Evolutionary conservation across 1,140 invertebrate genomes (phyloP), one percentile per base, ranked within the genome.

Genomic region (Tetramorium alpestre): DNA sequence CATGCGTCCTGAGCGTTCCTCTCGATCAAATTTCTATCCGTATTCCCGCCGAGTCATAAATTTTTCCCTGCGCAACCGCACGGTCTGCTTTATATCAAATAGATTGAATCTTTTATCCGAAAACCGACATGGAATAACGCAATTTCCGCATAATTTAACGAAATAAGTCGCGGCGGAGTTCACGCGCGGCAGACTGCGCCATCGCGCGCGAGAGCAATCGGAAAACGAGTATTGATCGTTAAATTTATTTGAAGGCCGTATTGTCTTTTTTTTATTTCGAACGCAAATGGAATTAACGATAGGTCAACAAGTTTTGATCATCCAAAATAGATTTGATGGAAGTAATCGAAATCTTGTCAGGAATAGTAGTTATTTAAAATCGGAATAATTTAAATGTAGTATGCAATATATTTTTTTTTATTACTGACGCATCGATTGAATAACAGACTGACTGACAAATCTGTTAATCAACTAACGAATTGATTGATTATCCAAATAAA

Each of bases 11-110:
- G 22, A 81, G 10, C 64, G 65, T 56, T 81, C 22, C 65, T 44
- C 65, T 81, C 78, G 64, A 81, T 81, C 78, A 70, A 81, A 70
- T 81, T 70, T 81, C 78, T 81, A 81, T 81, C 22, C 22, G 65
- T 38, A 41, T 56, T 81, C 49, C 28, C 22, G 22, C 8, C 25
- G 18, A 28, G 16, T 77, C 64, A 81, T 81, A 81, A 81, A 81
- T 58, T 70, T 28, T 56, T 16, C 18, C 38, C 47, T 47, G n/a
- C 16, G 16, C 4, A 80, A 56, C 8, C 65, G 49, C 16, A 6
- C 16, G 16, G 16, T 56, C 65, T 81, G 49, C 33, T 80, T 70
- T 70, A 81, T 25, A 22, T 81, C 22, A 81, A 70, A 70, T 54
- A 56, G 41, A 70, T 81, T 41, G 49, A 70, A 81, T 44, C 64